Base-by-base conservation (phyloP, 2,797 vertebrate genomes). In the Odontamblyopus lacepedii region DNA sequence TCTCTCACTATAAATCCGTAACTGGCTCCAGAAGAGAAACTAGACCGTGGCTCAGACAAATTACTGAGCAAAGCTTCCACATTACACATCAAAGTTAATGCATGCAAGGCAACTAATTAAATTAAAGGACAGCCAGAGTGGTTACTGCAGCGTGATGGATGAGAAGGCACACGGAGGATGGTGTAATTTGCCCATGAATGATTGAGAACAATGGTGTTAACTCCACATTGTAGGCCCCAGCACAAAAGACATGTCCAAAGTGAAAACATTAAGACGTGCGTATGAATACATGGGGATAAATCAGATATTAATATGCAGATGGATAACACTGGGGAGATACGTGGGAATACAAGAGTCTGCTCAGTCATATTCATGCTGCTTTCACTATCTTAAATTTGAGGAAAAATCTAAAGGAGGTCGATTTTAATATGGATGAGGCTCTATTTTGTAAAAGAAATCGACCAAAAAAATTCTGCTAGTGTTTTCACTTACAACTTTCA, bases 131-230 rank as follows among this genome's bases (percentile, higher is more conserved):
- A 70, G 56, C 62, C 48, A 67, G 5, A 15, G 68, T 69, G 71
- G 69, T 69, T 81, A 38, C 11, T 64, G 72, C 77, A 63, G 74
- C 2, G 55, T 79, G 81, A 88, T 87, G 77, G 81, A 87, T 88
- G 85, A 80, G 67, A 71, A 64, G 76, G 68, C 71, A 71, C 53
- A 74, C 7, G n/a, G 48, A 69, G 72, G 70, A 79, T 53, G 69
- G 70, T 84, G 81, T 74, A 60, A 83, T 79, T 79, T 75, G 30
- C 68, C 26, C 63, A 12, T 62, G 51, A 82, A 77, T 83, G 78
- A 77, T 69, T 67, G 69, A 79, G 78, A 85, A 84, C 69, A 83
- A 77, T 67, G 61, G 67, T 35, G 75, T 69, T 63, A 63, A 65
- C 5, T 13, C 60, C 16, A 11, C 30, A 64, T 51, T 71, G 35